Conservation (phyloP, 2,888 invertebrate genomes). For the Dugesia japonica region DNA sequence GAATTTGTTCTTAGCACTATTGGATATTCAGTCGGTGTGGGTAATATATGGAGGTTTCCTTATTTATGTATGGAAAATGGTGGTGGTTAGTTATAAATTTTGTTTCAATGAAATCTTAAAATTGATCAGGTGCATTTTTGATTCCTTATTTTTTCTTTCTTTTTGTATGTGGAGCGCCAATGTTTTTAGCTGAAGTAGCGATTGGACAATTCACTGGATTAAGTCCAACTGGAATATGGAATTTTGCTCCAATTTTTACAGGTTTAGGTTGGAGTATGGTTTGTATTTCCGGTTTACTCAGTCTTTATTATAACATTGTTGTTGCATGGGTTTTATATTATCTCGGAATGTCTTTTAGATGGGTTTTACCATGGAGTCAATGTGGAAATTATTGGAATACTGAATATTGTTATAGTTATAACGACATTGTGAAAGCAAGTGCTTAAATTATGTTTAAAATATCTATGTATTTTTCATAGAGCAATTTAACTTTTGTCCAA, state of each 20-base stretch:
- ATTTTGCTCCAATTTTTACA: constrained; percentile 36
- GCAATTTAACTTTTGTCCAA: not conserved
- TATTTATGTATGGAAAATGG: constrained; percentile 9
- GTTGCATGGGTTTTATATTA: constrained; percentile 48
- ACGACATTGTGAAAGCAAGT: not conserved
- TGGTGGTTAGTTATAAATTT: not conserved
- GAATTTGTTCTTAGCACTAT: not conserved
- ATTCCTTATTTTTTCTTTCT: constrained; percentile 34
- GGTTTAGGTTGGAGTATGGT: constrained; percentile 48
- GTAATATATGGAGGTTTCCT: not conserved
- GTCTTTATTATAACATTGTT: constrained; percentile 49
- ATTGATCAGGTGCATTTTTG: constrained; percentile 31
- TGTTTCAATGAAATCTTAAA: too few relatives aligned
- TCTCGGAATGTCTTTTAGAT: constrained; percentile 44
- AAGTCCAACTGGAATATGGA: constrained; percentile 36
- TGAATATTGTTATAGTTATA: constrained; percentile 22
- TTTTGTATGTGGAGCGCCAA: constrained; percentile 32
- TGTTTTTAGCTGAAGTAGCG: constrained; percentile 32
- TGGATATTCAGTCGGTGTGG: not conserved
- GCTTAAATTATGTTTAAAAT: not conserved
- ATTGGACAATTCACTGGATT: constrained; percentile 30
- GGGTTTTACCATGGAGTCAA: constrained; percentile 45
- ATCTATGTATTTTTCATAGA: not conserved
- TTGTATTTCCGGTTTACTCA: constrained; percentile 46
- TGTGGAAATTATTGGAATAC: constrained; percentile 47